Conservation (phyloP, 2,888 invertebrate species). For the Perdita meconis region DNA sequence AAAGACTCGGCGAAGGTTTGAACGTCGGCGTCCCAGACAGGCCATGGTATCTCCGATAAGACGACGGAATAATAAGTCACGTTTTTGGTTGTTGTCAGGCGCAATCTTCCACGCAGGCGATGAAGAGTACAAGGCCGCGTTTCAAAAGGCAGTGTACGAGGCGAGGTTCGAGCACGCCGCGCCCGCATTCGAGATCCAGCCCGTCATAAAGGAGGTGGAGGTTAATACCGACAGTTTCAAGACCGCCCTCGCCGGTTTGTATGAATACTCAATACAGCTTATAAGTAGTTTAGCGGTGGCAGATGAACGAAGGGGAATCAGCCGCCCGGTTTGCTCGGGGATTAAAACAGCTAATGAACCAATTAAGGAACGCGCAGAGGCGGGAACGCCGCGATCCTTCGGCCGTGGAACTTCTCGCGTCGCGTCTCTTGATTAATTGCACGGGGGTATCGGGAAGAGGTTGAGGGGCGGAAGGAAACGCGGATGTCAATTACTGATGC, state of each 20-base stretch:
- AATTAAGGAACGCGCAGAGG: slow-evolving; percentile 28
- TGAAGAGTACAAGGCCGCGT: slow-evolving; percentile 70
- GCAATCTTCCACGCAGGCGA: slow-evolving; percentile 79
- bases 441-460: slow-evolving; percentile 4
- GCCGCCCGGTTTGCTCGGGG: background rate
- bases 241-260: slow-evolving; percentile 66
- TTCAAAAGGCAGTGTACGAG: slow-evolving; percentile 71
- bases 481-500: slow-evolving; percentile 24
- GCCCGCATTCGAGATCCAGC: slow-evolving; percentile 72
- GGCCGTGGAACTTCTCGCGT: slow-evolving; percentile 13
- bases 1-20: background rate
- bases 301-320: background rate
- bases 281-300: background rate
- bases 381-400: background rate
- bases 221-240: slow-evolving; percentile 78
- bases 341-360: slow-evolving; percentile 42
- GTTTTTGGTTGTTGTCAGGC: slow-evolving; percentile 68
- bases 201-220: slow-evolving; percentile 69
- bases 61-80: slow-evolving; percentile 30
- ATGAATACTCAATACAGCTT: slow-evolving; percentile 23
- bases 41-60: slow-evolving; percentile 5
- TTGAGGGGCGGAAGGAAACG: slow-evolving; percentile 24
- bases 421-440: slow-evolving; percentile 25
- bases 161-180: slow-evolving; percentile 68
- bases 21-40: background rate